Evolutionary conservation across 2,113 vertebrate genomes (phyloP).

Genomic region (Mixornis gularis): DNA sequence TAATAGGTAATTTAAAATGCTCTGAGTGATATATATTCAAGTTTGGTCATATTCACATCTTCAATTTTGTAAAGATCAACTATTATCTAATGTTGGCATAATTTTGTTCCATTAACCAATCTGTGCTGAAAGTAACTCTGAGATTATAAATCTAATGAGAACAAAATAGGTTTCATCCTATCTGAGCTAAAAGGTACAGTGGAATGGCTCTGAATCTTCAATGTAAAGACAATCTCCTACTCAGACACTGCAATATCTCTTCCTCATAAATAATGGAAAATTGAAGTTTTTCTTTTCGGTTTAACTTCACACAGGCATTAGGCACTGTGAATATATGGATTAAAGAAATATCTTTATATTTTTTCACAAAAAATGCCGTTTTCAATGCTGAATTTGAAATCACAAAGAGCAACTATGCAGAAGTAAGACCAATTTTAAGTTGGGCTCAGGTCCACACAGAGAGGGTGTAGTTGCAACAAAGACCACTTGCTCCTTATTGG

Average conservation of each 20-base stretch:
- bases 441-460: background rate
- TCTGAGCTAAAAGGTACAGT: background rate
- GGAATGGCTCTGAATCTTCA: background rate
- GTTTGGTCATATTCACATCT: background rate
- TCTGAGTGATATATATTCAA: background rate
- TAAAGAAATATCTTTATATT: background rate
- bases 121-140: background rate
- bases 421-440: background rate
- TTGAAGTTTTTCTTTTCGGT: background rate
- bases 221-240: background rate
- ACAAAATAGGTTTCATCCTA: background rate
- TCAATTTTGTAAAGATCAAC: slow-evolving; percentile 4
- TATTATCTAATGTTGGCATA: background rate
- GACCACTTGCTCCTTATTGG: background rate
- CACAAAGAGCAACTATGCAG: background rate
- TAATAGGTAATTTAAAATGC: slow-evolving; percentile 24
- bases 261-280: background rate
- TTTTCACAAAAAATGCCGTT: background rate
- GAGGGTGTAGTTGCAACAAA: background rate
- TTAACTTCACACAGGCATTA: background rate
- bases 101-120: slow-evolving; percentile 20
- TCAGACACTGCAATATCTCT: rapidly evolving
- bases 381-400: background rate
- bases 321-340: background rate
- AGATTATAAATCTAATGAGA: slow-evolving; percentile 21